phyloP scores from a whole-genome alignment of 2,888 invertebrate species.

The Papilio protenor region DNA sequence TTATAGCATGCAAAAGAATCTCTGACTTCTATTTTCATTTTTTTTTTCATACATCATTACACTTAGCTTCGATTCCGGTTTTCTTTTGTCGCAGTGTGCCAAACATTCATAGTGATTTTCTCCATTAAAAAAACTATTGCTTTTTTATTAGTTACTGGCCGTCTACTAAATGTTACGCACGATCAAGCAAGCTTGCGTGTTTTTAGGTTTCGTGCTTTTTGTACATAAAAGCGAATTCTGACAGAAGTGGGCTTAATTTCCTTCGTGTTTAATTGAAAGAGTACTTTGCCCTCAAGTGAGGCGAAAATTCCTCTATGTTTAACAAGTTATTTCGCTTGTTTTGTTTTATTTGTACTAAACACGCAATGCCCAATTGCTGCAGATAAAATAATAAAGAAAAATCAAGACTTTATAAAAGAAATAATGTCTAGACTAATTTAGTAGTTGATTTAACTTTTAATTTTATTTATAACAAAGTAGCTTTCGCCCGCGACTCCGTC shows the following conservation, averaged over 20 bases:
- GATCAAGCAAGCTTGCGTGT: background rate
- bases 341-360: slow-evolving; percentile 22
- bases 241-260: slow-evolving; percentile 20
- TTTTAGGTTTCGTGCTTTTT: slow-evolving; percentile 25
- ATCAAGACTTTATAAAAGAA: background rate
- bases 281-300: slow-evolving; percentile 24
- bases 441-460: background rate
- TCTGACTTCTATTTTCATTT: too few species aligned
- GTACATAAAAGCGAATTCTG: slow-evolving; percentile 19
- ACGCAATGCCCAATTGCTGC: slow-evolving; percentile 5
- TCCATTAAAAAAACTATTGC: background rate
- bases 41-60: background rate
- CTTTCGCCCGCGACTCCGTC: too few species aligned
- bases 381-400: background rate
- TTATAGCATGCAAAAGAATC: background rate
- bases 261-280: slow-evolving; percentile 22
- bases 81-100: background rate
- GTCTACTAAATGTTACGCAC: background rate
- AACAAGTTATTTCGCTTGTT: slow-evolving; percentile 29
- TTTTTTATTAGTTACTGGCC: background rate
- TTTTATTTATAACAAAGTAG: too few species aligned
- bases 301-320: slow-evolving; percentile 29
- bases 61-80: background rate
- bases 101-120: background rate
- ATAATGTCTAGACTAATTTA: background rate